A percentile compares a stretch with the other conserved stretches of the same genome.
phyloP scores from a whole-genome alignment of 2,113 vertebrate species.

The Mesembrinibis cayennensis region DNA sequence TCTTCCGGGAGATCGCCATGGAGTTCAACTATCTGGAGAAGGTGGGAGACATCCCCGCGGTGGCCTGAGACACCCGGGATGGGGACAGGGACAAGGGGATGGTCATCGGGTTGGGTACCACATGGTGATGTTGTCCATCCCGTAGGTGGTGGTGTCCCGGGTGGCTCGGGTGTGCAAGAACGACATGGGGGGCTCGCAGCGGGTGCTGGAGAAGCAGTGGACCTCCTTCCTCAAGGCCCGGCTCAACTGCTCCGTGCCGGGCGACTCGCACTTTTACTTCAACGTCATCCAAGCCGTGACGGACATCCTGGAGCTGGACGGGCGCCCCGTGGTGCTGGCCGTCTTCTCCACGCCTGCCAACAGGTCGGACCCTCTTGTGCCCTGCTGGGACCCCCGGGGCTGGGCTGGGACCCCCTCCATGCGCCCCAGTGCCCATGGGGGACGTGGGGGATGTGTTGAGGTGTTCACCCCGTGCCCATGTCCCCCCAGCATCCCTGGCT shows the following conservation, averaged over 20 bases:
- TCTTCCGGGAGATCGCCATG: conserved; percentile 98
- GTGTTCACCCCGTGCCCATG: neutral
- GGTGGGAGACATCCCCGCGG: conserved; percentile 61
- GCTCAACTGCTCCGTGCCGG: conserved; percentile 94
- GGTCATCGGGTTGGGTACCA: rapidly evolving
- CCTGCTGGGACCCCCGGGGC: rapidly evolving
- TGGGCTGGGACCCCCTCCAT: neutral
- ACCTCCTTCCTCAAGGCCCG: conserved; percentile 95
- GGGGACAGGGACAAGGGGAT: neutral
- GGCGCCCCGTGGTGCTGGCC: conserved; percentile 87
- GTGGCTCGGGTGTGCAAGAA: conserved; percentile 94
- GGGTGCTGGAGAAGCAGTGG: conserved; percentile 97
- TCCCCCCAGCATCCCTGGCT: conserved; percentile 87
- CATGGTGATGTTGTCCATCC: neutral
- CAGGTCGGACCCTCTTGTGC: conserved; percentile 77
- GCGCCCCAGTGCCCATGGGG: rapidly evolving
- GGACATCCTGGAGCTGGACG: conserved; percentile 85
- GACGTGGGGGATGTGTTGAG: rapidly evolving
- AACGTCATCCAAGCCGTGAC: conserved; percentile 95
- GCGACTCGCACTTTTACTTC: conserved; percentile 96
- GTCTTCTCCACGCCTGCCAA: conserved; percentile 94
- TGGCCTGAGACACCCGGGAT: rapidly evolving
- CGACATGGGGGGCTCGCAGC: conserved; percentile 90
- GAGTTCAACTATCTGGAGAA: conserved; percentile 98
- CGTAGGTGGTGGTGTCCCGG: conserved; percentile 89